phyloP scores from a whole-genome alignment of 2,113 vertebrate genomes.

The Accipiter virgatus region DNA sequence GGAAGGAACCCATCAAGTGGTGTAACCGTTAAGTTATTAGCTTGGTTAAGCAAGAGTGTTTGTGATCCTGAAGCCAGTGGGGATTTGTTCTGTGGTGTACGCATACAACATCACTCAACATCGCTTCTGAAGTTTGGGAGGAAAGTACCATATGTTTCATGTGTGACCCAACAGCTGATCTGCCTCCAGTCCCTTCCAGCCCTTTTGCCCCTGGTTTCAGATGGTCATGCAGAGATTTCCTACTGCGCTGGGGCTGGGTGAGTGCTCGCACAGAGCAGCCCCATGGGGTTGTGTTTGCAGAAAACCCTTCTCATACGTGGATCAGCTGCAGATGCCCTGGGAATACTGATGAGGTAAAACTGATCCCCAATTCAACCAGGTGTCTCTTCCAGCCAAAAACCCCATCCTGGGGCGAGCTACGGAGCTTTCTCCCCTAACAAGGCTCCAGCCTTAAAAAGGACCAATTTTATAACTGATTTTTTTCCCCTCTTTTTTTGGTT shows the following conservation, averaged over 20 bases:
- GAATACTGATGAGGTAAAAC: neutral
- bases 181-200: neutral
- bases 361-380: fast-evolving
- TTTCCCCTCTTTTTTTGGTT: fast-evolving
- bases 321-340: neutral
- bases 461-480: fast-evolving
- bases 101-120: fast-evolving
- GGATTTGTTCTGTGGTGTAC: no score
- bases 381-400: neutral
- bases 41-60: fast-evolving
- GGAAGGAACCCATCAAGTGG: neutral
- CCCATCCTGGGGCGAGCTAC: fast-evolving
- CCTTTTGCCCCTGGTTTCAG: neutral
- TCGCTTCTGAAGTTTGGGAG: neutral
- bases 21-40: fast-evolving
- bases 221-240: fast-evolving
- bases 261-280: neutral
- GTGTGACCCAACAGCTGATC: fast-evolving
- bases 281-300: neutral
- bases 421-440: fast-evolving
- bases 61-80: fast-evolving
- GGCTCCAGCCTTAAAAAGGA: neutral
- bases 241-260: neutral
- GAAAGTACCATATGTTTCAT: fast-evolving
- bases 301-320: fast-evolving